A percentile compares a stretch with the other conserved stretches of the same genome.
Conservation (phyloP, 2,113 vertebrate species). For the Pedetes capensis region DNA sequence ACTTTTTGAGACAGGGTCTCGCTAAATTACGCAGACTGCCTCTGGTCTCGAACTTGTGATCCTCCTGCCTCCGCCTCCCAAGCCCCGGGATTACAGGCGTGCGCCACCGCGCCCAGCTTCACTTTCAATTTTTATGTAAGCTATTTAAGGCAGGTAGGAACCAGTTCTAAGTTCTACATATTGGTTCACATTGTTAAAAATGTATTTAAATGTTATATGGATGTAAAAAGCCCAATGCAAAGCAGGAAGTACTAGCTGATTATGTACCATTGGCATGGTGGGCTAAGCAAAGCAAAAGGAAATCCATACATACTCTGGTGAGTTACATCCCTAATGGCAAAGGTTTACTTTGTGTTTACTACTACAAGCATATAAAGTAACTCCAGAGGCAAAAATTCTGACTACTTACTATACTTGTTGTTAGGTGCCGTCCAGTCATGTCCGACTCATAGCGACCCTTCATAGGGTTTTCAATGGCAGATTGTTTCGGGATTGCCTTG, state of each 20-base stretch:
- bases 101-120: no score
- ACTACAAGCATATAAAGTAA: not conserved
- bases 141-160: not conserved
- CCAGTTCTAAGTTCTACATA: not conserved
- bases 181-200: conserved; percentile 10
- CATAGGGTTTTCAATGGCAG: no score
- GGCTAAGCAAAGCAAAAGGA: not conserved
- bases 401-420: not conserved
- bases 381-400: not conserved
- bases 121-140: not conserved
- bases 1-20: no score
- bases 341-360: not conserved
- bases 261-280: not conserved
- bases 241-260: conserved; percentile 20
- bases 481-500: no score
- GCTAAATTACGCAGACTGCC: no score
- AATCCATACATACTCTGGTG: not conserved
- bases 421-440: no score
- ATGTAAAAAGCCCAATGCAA: conserved; percentile 3
- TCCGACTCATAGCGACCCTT: no score
- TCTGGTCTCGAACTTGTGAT: no score
- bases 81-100: no score
- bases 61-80: no score
- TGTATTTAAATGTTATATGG: not conserved
- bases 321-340: not conserved